Base-by-base conservation (phyloP, 2,888 invertebrate genomes). In the Eulithis testata region DNA sequence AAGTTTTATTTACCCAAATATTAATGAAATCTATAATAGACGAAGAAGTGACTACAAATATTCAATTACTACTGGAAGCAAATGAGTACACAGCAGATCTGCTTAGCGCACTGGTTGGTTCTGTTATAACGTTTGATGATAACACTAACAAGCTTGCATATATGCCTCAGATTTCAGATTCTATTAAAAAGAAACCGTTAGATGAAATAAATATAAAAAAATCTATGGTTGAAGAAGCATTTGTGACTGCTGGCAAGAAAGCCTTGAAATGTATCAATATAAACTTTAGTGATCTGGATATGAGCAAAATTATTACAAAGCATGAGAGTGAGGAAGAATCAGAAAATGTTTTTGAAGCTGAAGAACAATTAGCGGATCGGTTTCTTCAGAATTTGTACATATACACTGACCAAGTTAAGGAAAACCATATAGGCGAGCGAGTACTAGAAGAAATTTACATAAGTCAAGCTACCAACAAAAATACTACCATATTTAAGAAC, bases 41-140 rank as follows among this genome's bases (percentile, higher is more conserved):
- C 8, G 14, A 47, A 14, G 12, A 12, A 12, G 47, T 14, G 14
- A 47, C 2, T 47, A 12, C 12, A 12, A 14, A 47, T n/a, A 47
- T 47, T 47, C 14, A 47, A 14, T 47, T 47, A 14, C 47, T 47
- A 47, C 14, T 47, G 8, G 47, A 47, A 47, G 8, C 14, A 47
- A 47, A 47, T 2, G 14, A 47, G 1, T 47, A 14, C 14, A 14
- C 47, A 8, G 47, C 7, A 47, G 14, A 47, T 14, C 6, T 47
- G 12, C 47, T 47, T 14, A 8, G 14, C 12, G 6, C 12, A 3
- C 47, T 47, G 12, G 8, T 47, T 47, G 47, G 47, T 47, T n/a
- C 8, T 47, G 47, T 47, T 47, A 47, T 47, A 47, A 47, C 47
- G 47, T 47, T 47, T 47, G 14, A 47, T 14, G 14, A 47, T 4